phyloP scores from a whole-genome alignment of 2,113 vertebrate species.

The Chelonoidis abingdonii region DNA sequence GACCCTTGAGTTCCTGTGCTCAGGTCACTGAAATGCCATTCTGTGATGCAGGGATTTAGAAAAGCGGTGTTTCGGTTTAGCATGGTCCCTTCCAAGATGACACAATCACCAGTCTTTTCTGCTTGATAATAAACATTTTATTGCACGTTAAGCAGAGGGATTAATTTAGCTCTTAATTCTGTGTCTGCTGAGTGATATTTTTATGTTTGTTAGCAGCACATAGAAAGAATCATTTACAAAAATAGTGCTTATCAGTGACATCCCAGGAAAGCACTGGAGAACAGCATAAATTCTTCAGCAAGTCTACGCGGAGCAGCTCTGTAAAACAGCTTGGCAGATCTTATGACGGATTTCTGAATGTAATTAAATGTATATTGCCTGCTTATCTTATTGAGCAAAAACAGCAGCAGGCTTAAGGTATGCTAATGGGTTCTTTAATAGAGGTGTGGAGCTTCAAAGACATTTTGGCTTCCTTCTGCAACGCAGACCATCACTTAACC shows the following conservation, averaged over 20 bases:
- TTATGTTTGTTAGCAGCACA: rapidly evolving
- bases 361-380: rapidly evolving
- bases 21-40: rapidly evolving
- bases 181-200: neutral
- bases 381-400: rapidly evolving
- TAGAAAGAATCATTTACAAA: neutral
- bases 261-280: rapidly evolving
- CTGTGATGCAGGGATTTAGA: neutral
- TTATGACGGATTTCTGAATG: rapidly evolving
- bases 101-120: rapidly evolving
- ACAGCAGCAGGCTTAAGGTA: neutral
- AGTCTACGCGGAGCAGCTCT: neutral
- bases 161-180: neutral
- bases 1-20: neutral
- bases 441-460: rapidly evolving
- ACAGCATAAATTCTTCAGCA: neutral
- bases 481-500: rapidly evolving
- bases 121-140: neutral
- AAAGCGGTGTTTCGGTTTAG: rapidly evolving
- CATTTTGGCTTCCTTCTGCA: neutral
- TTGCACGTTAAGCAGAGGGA: neutral
- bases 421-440: rapidly evolving
- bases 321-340: neutral
- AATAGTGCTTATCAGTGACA: rapidly evolving
- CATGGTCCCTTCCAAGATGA: rapidly evolving